Base-by-base conservation (phyloP, 2,797 vertebrate genomes). In the Ara ararauna region DNA sequence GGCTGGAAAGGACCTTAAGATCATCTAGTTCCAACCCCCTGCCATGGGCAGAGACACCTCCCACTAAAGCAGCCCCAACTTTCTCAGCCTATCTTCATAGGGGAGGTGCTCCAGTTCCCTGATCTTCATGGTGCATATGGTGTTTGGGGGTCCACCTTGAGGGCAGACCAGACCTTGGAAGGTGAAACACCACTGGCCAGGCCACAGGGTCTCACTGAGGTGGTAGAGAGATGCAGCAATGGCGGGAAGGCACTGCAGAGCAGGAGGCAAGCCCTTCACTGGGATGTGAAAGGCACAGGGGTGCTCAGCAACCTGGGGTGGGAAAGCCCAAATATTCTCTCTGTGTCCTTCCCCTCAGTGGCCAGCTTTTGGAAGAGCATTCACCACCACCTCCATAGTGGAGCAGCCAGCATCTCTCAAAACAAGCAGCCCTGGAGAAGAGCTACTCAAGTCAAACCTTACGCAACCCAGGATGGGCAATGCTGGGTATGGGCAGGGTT, bases 401-500 rank as follows among this genome's bases (percentile, higher is more conserved):
- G 34, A 66, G 22, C 20, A 26, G 24, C 22, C 1, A 2, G 30
- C 10, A 5, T 13, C 27, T 74, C 62, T 47, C 50, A 76, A 27
- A 23, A 62, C 26, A 27, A 27, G 67, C 42, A 73, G 60, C 18
- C 48, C 38, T 45, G n/a, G 9, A 56, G 18, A 79, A 45, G 10
- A 48, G 38, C 34, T 48, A 32, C 32, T 72, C 32, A 27, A 47
- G 12, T 16, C 36, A 75, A 83, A 22, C 24, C 30, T 70, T 66
- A 40, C 1, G 0, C 0, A 1, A 51, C 14, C 16, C 12, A 3
- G 38, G 34, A 70, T 5, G 22, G 23, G 42, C 29, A 81, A 8
- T 3, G 20, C 7, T 4, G 5, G 29, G 7, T 54, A 22, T 61
- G 44, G 23, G 34, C 5, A 78, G 7, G 26, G 18, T 62, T 90